Conservation (phyloP, 2,113 vertebrate genomes). For the Oryctolagus cuniculus region DNA sequence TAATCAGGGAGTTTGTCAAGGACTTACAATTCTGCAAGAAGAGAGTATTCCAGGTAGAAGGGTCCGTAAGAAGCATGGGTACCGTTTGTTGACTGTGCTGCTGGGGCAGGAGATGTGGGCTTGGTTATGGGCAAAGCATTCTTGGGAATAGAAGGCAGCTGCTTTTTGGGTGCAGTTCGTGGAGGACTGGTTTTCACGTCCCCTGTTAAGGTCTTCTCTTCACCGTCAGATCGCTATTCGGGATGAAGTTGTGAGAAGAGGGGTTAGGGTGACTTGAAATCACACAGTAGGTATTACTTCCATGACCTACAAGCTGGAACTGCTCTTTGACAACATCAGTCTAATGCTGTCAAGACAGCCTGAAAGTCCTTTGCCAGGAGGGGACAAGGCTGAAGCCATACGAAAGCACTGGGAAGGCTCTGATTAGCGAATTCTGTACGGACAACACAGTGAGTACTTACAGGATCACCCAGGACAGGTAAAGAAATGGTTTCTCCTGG, state of each 20-base stretch:
- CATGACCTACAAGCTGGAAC: background rate
- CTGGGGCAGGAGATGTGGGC: slow-evolving; percentile 90
- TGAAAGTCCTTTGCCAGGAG: background rate
- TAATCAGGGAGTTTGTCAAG: background rate
- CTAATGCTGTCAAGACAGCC: background rate
- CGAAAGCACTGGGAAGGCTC: background rate
- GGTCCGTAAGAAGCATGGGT: slow-evolving; percentile 98
- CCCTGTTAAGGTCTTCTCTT: slow-evolving; percentile 91
- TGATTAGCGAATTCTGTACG: background rate
- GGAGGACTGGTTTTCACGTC: slow-evolving; percentile 94
- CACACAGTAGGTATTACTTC: background rate
- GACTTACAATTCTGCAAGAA: slow-evolving; percentile 98
- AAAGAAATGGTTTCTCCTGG: slow-evolving; percentile 8
- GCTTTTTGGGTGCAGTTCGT: slow-evolving; percentile 94
- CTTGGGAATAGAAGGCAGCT: slow-evolving; percentile 97
- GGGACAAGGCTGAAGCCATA: background rate
- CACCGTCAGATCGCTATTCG: slow-evolving; percentile 92
- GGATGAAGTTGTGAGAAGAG: slow-evolving; percentile 52
- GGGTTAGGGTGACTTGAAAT: slow-evolving; percentile 29
- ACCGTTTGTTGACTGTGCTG: slow-evolving; percentile 94
- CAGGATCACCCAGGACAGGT: background rate
- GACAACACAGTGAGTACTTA: background rate
- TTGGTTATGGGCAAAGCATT: slow-evolving; percentile 96
- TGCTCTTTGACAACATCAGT: background rate
- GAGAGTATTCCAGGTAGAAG: slow-evolving; percentile 98